These are phyloP conservation scores for Loriculus beryllinus DNA, from an alignment of 2,797 vertebrate species.

Conservation along the genomic window DNA sequence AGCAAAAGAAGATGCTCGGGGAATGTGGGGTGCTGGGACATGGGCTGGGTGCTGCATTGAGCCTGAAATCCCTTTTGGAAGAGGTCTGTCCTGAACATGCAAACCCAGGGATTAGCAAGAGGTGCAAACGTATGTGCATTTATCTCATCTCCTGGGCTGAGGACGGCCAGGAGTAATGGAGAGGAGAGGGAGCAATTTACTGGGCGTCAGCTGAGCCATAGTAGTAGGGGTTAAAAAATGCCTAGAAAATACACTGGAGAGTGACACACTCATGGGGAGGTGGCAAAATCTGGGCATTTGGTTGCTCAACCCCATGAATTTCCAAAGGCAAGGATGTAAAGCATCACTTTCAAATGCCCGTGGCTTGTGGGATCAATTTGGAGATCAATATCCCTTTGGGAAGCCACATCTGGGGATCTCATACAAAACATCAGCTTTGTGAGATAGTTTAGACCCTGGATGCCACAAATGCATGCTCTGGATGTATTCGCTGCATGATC, in stretches of 20 bases:
- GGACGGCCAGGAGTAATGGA: neutral
- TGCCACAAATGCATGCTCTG: accelerated
- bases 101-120: neutral
- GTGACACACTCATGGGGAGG: accelerated
- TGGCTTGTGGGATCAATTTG: neutral
- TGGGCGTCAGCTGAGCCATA: neutral
- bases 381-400: neutral
- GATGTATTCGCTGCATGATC: neutral
- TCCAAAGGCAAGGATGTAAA: neutral
- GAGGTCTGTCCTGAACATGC: neutral
- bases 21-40: neutral
- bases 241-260: neutral
- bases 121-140: accelerated
- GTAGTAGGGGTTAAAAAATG: neutral
- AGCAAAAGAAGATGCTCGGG: neutral
- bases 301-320: neutral
- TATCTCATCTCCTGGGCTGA: neutral
- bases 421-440: accelerated
- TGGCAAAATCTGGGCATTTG: neutral
- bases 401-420: neutral
- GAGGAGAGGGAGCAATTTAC: neutral
- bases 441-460: accelerated
- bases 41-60: neutral
- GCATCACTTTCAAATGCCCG: accelerated
- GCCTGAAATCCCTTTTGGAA: neutral